Evolutionary conservation across 2,888 invertebrate genomes (phyloP).

Genomic region (Ceraclea dissimilis): DNA sequence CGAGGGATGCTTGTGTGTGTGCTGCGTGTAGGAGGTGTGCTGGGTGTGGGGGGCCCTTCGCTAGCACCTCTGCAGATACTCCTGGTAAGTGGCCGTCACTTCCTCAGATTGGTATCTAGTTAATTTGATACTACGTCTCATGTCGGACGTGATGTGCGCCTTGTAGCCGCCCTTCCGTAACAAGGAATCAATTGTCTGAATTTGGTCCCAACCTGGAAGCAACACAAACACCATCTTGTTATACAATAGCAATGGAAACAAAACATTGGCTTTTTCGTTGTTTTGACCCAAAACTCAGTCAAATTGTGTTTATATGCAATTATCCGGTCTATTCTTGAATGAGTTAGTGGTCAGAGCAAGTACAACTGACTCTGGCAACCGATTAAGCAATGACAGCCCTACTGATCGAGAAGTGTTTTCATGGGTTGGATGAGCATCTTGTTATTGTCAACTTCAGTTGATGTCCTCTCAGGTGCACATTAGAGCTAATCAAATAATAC

Average conservation of each 20-base stretch:
- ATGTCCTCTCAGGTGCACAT: too few relatives aligned
- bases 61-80: conserved; percentile 75
- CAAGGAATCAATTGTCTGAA: conserved; percentile 96
- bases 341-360: too few relatives aligned
- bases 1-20: conserved; percentile 12
- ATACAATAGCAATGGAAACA: not conserved
- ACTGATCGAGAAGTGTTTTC: too few relatives aligned
- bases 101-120: conserved; percentile 97
- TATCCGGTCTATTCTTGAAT: too few relatives aligned
- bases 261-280: too few relatives aligned
- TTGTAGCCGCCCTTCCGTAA: conserved; percentile 96
- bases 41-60: conserved; percentile 50
- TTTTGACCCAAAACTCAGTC: too few relatives aligned
- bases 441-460: too few relatives aligned
- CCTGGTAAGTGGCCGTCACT: conserved; percentile 80
- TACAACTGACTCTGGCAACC: too few relatives aligned
- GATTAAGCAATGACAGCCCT: too few relatives aligned
- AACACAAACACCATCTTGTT: not conserved
- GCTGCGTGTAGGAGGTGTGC: conserved; percentile 31
- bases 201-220: conserved; percentile 90
- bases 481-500: not conserved
- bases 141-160: conserved; percentile 79
- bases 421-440: too few relatives aligned
- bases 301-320: too few relatives aligned
- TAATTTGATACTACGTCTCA: conserved; percentile 83